Base-by-base conservation (phyloP, 2,797 vertebrate species). In the Pantherophis alleghaniensis region DNA sequence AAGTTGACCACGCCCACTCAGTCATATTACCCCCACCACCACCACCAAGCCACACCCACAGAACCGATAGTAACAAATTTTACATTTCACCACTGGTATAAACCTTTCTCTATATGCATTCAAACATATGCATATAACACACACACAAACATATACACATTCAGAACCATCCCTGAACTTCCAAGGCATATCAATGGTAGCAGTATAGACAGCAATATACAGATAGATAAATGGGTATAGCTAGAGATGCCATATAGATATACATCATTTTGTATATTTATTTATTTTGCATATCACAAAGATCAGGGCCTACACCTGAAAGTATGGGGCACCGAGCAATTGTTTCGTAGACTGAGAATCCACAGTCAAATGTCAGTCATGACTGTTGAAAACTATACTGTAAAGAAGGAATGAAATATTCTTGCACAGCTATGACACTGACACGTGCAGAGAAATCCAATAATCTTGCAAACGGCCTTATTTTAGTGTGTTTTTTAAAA, bases 371-470 rank as follows among this genome's bases (percentile, higher is more conserved):
- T 56, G 55, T 24, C 9, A 63, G 60, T 57, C 3, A 28, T 56
- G 32, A 87, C 63, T 18, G 32, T 92, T 53, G 89, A 87, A 92
- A 86, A 24, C 22, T 63, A 5, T 91, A 24, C 28, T 28, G 79
- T 90, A 0, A 61, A 87, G n/a, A 63, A 86, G 10, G 32, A 91
- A 66, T 2, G 59, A 60, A 47, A 83, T 91, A 92, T 42, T 14
- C 12, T 16, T 61, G 2, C 22, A 24, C n/a, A 63, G 7, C 86
- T 5, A 22, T 53, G 90, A 63, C 57, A 88, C 94, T 91, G 92
- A 53, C 91, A 93, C 10, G 51, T 55, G 61, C n/a, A 89, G 87
- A 32, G 42, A 96, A 95, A 94, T 69, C 91, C 92, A 91, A 92
- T 92, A 59, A 93, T 66, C 79, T 90, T 92, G 10, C 20, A 56